Evolutionary conservation across 2,888 invertebrate species (phyloP), one percentile per base, ranked within the genome.

Genomic region (Chloroclysta siterata): DNA sequence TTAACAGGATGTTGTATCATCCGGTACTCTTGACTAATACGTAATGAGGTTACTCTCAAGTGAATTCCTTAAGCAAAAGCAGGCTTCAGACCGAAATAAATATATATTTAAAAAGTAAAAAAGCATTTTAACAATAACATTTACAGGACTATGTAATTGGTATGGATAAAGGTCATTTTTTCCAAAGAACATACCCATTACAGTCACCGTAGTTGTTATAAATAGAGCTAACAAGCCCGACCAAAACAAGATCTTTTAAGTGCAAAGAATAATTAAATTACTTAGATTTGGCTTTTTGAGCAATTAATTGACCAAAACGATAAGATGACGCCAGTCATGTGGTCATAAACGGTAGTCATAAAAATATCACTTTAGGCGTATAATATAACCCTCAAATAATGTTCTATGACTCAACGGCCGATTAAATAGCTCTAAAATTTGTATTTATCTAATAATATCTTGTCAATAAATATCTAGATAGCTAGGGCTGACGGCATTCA

Each of bases 281-380:
- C 4, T 17, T 17, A 17, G 10, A 46, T 46, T 46, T 46, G 46
- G 10, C 10, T 15, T 17, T 46, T 17, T 17, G 11, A n/a, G 44
- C 11, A 17, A 46, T 17, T 46, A 46, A 46, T 17, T 46, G n/a
- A 17, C 46, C 46, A 17, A 46, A 46, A 46, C 11, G 17, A 11
- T 11, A 5, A 17, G 4, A 46, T 46, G 46, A 46, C 46, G 46
- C 11, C 17, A 46, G 3, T 11, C 17, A 15, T 44, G 44, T 10
- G 10, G 52, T 65, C 54, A 60, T 63, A 53, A 52, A 52, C 53
- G 47, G 57, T 53, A 48, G 17, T 15, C 54, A 61, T 55, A 67
- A 69, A 66, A 62, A 10, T 11, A 11, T 39, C 64, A 66, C 60
- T 65, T 70, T 70, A 63, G 53, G 66, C 11, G 53, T 58, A 36